Conservation (phyloP, 2,113 vertebrate species). For the Merops nubicus region DNA sequence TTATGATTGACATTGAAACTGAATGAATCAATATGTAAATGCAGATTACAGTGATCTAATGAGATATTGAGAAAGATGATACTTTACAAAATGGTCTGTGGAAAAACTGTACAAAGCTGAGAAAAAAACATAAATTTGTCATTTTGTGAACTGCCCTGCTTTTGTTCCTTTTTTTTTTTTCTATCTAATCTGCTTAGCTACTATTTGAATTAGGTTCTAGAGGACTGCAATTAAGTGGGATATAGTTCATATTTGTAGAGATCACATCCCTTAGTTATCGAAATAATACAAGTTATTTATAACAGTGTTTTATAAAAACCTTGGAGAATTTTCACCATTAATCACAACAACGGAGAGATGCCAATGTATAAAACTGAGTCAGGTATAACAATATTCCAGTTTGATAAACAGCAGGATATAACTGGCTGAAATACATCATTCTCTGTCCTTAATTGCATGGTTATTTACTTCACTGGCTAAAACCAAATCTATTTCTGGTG, state of each 20-base stretch:
- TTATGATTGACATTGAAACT: constrained; percentile 26
- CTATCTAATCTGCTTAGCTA: not conserved
- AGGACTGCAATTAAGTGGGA: not conserved
- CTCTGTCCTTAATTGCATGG: not conserved
- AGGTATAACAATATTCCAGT: not conserved
- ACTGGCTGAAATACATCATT: not conserved
- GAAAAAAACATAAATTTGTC: not conserved
- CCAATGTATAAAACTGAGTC: not conserved
- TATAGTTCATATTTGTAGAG: not conserved
- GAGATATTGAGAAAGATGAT: not conserved
- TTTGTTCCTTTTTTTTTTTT: not conserved
- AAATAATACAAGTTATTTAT: constrained; percentile 24
- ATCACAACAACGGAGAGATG: not conserved
- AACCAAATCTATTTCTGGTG: not conserved
- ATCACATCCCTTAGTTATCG: not conserved
- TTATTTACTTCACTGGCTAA: not conserved
- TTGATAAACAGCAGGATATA: not conserved
- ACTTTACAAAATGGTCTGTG: not conserved
- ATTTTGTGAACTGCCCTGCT: not conserved
- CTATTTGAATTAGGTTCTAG: not conserved
- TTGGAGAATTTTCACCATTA: not conserved
- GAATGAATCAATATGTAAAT: constrained; percentile 42
- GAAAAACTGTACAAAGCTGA: not conserved
- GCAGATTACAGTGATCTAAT: not conserved
- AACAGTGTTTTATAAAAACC: not conserved